Percentiles rank a stretch among this genome's conserved stretches.
These are phyloP conservation scores for Pelodytes ibericus DNA, from an alignment of 2,797 vertebrate species.

Conservation along the genomic window DNA sequence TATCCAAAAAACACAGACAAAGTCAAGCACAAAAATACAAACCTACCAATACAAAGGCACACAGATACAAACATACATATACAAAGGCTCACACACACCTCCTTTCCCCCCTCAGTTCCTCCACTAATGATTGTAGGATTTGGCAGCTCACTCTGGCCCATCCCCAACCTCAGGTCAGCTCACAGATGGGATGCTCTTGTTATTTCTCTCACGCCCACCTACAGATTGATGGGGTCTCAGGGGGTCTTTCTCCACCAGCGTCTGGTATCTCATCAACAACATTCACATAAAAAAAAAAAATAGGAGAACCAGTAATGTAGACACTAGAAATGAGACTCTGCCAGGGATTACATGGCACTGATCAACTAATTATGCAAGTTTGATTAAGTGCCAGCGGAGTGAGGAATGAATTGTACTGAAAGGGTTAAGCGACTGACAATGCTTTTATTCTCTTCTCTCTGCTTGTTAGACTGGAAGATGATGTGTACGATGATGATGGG, in stretches of 20 bases:
- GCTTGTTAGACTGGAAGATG: constrained; percentile 76
- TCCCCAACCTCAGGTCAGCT: constrained; percentile 56
- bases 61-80: neutral
- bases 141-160: constrained; percentile 53
- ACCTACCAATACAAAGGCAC: too few relatives aligned
- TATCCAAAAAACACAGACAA: too few relatives aligned
- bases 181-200: constrained; percentile 57
- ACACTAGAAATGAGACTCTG: constrained; percentile 35
- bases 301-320: constrained; percentile 48
- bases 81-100: neutral
- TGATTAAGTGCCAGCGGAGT: too few relatives aligned
- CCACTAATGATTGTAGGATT: constrained; percentile 55
- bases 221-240: constrained; percentile 55
- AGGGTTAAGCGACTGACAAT: constrained; percentile 53
- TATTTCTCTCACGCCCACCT: constrained; percentile 58
- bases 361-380: constrained; percentile 52
- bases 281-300: constrained; percentile 45
- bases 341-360: constrained; percentile 47
- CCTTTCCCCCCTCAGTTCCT: constrained; percentile 40
- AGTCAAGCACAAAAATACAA: too few relatives aligned
- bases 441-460: constrained; percentile 50
- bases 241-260: constrained; percentile 54
- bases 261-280: constrained; percentile 60
- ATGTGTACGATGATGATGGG: constrained; percentile 88
- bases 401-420: too few relatives aligned